These are phyloP conservation scores for Drosophila seguyi DNA, from an alignment of 1,140 invertebrate genomes.

Conservation along the genomic window DNA sequence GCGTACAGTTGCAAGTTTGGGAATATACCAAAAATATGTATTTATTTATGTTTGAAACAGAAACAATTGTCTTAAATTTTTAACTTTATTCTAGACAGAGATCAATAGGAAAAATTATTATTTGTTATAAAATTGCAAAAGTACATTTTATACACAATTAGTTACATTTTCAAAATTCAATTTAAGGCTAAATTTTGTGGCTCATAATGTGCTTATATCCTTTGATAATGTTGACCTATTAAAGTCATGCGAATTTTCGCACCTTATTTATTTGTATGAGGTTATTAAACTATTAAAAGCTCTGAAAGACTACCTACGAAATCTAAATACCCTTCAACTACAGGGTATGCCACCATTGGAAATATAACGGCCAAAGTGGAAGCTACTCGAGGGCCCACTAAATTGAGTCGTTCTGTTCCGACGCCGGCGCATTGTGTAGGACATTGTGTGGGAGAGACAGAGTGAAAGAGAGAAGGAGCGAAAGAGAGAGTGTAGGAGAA, in stretches of 20 bases:
- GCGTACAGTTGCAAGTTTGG: too few species aligned
- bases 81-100: too few species aligned
- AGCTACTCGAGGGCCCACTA: conserved; percentile 59
- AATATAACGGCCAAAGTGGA: conserved; percentile 65
- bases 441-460: conserved; percentile 40
- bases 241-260: too few species aligned
- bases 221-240: too few species aligned
- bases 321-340: background rate
- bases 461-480: conserved; percentile 7
- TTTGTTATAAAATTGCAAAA: background rate
- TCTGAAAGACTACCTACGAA: too few species aligned
- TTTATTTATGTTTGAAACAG: too few species aligned
- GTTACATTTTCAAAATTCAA: background rate
- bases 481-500: conserved; percentile 24
- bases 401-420: conserved; percentile 73
- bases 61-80: too few species aligned
- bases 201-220: background rate
- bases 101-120: too few species aligned
- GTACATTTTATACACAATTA: background rate
- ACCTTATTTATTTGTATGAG: too few species aligned
- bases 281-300: too few species aligned
- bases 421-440: conserved; percentile 70
- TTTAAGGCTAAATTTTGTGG: background rate
- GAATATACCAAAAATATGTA: too few species aligned
- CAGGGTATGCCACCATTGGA: conserved; percentile 50